Evolutionary conservation across 2,888 invertebrate genomes (phyloP), one percentile per base, ranked within the genome.

Genomic region (Autographa pulchrina): DNA sequence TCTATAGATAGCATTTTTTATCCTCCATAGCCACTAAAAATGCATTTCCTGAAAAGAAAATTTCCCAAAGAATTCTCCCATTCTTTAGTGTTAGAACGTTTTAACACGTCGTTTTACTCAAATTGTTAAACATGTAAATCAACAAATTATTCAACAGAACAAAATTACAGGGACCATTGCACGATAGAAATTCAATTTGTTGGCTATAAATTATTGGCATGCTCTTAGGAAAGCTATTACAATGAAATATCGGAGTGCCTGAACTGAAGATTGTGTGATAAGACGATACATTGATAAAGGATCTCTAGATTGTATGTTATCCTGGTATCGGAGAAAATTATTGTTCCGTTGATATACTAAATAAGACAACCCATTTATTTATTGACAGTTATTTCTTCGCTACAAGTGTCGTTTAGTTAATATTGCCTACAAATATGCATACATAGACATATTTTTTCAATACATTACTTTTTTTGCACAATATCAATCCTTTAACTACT

Each of bases 121-220:
- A 65, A 68, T 65, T 63, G 62, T 71, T 20, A 68, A 73, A 32
- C 35, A 74, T 65, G 48, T 48, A 80, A 81, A 82, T 80, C 79
- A 83, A 82, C 84, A 85, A 82, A 78, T 77, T 72, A 75, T 76
- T 68, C 75, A 67, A 71, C 68, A 77, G 66, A 80, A 82, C 81
- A 82, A 83, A 78, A 82, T 86, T 74, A 88, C 80, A 88, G 70
- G 84, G 86, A 69, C 77, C 85, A 82, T 83, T 86, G 80, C 86
- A 74, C 83, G 78, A 82, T 79, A 82, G 83, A 87, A 89, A 90
- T 89, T 89, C 90, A 89, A 91, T 91, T 90, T 89, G 81, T 85
- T 81, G 77, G 73, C 85, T 79, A 89, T 88, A 88, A 87, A 90
- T 89, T 87, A 86, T 81, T 83, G 85, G 78, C 83, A 78, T 77